Evolutionary conservation across 1,140 invertebrate species (phyloP), one percentile per base, ranked within the genome.

Genomic region (Gonioctena quinquepunctata): DNA sequence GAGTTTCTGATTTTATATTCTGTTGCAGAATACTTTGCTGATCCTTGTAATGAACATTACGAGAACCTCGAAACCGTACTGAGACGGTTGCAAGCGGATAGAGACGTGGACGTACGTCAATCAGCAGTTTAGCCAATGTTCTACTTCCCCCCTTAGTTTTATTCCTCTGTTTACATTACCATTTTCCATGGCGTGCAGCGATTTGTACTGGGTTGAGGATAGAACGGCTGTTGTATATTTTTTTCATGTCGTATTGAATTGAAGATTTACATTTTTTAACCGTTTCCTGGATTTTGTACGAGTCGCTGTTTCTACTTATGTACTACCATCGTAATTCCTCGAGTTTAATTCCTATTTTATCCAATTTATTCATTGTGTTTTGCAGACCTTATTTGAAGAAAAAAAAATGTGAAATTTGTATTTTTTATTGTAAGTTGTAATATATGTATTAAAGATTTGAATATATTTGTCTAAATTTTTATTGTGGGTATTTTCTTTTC

Each of bases 21-120:
- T 56, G 57, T 77, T 80, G 5, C 73, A 83, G 80, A 77, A 52
- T 82, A 77, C 67, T 83, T 83, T 61, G n/a, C 70, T 0, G 79
- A 81, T 76, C 75, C 76, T 7, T 74, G 67, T n/a, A 80, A 77
- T 68, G 70, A 79, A 68, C 71, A 80, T 57, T 66, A 71, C 13
- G 78, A 79, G 21, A 67, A 61, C 18, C 52, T 83, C n/a, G 64
- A 73, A 42, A 76, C 70, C 7, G 80, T 82, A 11, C 59, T 83
- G 54, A 72, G 79, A 66, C 70, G 80, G 69, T 56, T 82, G 22
- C 79, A 83, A 72, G 70, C 77, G 1, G 81, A 83, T 69, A 82
- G 80, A 71, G 81, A 83, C 68, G 18, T 72, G n/a, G 81, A 82
- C 66, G 81, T 82, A 2, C 70, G 81, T 11, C 76, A 81, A 59